Evolutionary conservation across 2,113 vertebrate genomes (phyloP).

Genomic region (Prionailurus bengalensis): DNA sequence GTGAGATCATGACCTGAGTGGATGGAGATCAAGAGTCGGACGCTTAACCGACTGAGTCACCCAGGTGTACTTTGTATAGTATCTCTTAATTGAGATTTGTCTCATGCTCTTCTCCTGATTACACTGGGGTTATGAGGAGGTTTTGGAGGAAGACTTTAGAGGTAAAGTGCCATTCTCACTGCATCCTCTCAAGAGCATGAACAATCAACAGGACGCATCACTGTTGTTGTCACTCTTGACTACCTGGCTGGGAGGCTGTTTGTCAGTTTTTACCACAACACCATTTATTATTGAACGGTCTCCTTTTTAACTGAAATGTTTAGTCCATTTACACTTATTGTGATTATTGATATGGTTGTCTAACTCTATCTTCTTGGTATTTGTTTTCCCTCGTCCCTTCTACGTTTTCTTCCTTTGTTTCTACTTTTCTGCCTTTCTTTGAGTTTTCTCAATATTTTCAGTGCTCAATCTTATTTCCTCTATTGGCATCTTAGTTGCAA

Average conservation of each 20-base stretch:
- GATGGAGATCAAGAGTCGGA: no score
- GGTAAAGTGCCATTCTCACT: background rate
- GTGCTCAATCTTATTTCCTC: background rate
- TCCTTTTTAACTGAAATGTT: background rate
- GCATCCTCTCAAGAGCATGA: background rate
- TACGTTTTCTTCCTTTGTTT: background rate
- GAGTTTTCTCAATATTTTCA: background rate
- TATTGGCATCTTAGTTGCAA: background rate
- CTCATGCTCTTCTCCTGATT: background rate
- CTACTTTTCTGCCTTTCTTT: background rate
- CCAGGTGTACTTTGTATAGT: background rate
- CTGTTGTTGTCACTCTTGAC: background rate
- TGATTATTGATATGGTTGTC: background rate
- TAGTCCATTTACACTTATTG: background rate
- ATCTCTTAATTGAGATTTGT: background rate
- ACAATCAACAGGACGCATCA: background rate
- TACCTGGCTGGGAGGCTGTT: background rate
- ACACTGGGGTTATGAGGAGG: background rate
- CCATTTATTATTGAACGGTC: background rate
- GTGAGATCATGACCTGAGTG: no score
- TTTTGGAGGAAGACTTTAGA: background rate
- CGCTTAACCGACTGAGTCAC: no score
- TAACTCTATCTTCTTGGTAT: background rate
- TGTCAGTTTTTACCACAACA: background rate
- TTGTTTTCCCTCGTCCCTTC: background rate